Percentiles rank a stretch among this genome's conserved stretches.
Evolutionary conservation across 2,888 invertebrate genomes (phyloP).

Genomic region (Campoplex capitator): DNA sequence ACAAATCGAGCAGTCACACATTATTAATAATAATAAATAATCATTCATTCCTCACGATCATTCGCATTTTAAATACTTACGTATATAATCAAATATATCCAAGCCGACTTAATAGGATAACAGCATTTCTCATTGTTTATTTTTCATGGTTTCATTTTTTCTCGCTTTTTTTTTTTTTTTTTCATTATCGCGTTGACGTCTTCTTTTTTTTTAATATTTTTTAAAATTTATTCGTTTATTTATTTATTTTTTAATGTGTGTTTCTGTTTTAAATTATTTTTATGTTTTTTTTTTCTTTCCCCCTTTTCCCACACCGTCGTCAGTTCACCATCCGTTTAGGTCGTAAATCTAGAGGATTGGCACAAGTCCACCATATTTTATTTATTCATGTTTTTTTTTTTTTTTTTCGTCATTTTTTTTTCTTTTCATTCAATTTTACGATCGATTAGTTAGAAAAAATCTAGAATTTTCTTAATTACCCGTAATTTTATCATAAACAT

Average conservation of each 20-base stretch:
- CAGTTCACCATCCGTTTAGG: conserved; percentile 74
- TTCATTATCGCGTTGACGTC: too few relatives aligned
- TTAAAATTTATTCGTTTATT: conserved; percentile 3
- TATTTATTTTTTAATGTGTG: background rate
- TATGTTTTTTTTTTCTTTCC: conserved; percentile 2
- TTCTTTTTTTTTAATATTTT: background rate
- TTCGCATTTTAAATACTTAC: conserved; percentile 73
- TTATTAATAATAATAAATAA: conserved; percentile 27
- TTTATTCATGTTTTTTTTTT: conserved; percentile 18
- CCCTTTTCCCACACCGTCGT: conserved; percentile 28
- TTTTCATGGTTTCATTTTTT: conserved; percentile 68
- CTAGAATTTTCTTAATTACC: conserved; percentile 84
- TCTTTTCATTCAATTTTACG: conserved; percentile 66
- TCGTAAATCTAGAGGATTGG: conserved; percentile 81
- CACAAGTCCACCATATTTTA: conserved; percentile 76
- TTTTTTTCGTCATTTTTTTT: conserved; percentile 10
- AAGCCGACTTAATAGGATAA: conserved; percentile 81
- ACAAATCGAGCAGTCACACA: conserved; percentile 27
- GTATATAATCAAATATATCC: conserved; percentile 78
- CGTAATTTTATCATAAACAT: conserved; percentile 84
- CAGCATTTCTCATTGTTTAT: conserved; percentile 72
- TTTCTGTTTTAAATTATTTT: background rate
- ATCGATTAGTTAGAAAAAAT: conserved; percentile 84
- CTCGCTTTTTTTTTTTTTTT: conserved; percentile 56
- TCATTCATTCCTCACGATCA: conserved; percentile 32